Conservation (phyloP, 2,113 vertebrate genomes). For the Pelecanus crispus region DNA sequence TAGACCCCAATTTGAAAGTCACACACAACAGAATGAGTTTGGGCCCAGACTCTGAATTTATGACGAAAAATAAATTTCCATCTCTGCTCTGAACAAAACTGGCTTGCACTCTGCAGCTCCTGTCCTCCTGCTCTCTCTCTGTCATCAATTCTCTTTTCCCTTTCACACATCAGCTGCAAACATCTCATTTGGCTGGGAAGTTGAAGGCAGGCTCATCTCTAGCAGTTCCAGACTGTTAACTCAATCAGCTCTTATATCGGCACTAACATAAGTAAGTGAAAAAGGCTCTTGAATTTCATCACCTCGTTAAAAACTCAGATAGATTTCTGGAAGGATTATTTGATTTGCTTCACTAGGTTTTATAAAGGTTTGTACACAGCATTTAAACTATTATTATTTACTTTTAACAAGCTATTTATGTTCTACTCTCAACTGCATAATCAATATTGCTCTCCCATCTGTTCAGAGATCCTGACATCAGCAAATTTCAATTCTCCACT, state of each 20-base stretch:
- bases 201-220: constrained; percentile 39
- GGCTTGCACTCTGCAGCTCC: neutral
- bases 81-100: neutral
- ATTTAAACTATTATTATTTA: constrained; percentile 59
- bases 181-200: constrained; percentile 41
- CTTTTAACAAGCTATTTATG: constrained; percentile 55
- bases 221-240: constrained; percentile 55
- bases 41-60: neutral
- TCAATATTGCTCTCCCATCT: constrained; percentile 56
- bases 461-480: constrained; percentile 36
- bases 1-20: neutral
- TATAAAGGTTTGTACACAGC: constrained; percentile 44
- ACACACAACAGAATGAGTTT: neutral
- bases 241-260: constrained; percentile 46
- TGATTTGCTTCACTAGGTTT: constrained; percentile 26
- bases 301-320: neutral
- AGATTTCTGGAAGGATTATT: constrained; percentile 13
- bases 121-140: neutral
- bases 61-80: neutral
- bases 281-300: constrained; percentile 39
- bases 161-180: constrained; percentile 62
- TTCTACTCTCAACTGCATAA: constrained; percentile 26
- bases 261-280: constrained; percentile 1
- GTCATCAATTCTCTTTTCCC: constrained; percentile 22
- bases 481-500: constrained; percentile 27